These are phyloP conservation scores for Phorcus lineatus DNA, from an alignment of 2,888 invertebrate genomes.

Conservation along the genomic window DNA sequence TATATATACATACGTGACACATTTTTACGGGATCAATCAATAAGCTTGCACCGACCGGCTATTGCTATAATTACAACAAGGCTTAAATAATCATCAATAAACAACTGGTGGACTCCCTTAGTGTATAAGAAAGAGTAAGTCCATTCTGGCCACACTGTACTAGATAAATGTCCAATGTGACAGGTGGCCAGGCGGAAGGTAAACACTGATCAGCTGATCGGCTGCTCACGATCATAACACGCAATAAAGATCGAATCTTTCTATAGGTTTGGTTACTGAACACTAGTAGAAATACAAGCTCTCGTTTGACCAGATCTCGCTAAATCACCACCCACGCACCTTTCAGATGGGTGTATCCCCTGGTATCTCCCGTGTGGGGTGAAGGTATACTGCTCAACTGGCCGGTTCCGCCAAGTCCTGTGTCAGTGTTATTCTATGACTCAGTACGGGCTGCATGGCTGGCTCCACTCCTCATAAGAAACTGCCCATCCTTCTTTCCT, in stretches of 20 bases:
- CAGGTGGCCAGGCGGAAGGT: too few relatives aligned
- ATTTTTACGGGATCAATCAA: not conserved
- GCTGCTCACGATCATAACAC: not conserved
- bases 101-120: not conserved
- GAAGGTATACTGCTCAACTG: too few relatives aligned
- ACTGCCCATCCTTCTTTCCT: not conserved
- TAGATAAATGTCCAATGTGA: not conserved
- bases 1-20: constrained; percentile 9
- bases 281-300: too few relatives aligned
- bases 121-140: not conserved
- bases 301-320: too few relatives aligned
- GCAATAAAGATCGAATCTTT: not conserved
- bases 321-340: too few relatives aligned
- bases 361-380: too few relatives aligned
- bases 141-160: not conserved
- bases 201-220: not conserved
- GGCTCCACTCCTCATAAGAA: not conserved
- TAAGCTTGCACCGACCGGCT: not conserved
- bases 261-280: too few relatives aligned
- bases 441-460: not conserved
- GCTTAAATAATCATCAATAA: not conserved
- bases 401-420: too few relatives aligned
- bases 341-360: too few relatives aligned
- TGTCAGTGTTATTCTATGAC: too few relatives aligned
- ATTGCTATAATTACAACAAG: not conserved